Evolutionary conservation across 2,797 vertebrate species (phyloP).

Genomic region (Orestias chungarensis): DNA sequence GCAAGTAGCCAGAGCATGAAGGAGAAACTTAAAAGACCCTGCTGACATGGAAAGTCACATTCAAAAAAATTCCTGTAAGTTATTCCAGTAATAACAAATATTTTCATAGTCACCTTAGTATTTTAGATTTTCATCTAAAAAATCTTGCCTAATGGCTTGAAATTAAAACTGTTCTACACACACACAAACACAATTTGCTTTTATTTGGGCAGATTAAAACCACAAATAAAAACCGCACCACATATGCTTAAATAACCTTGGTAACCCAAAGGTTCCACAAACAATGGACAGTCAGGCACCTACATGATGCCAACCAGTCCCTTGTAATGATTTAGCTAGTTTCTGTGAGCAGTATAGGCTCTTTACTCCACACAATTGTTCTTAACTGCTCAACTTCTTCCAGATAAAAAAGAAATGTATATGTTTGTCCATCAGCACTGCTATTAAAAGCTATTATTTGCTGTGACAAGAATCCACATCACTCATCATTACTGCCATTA

Average conservation of each 20-base stretch:
- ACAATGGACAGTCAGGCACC: conserved; percentile 9
- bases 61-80: not conserved
- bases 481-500: conserved; percentile 72
- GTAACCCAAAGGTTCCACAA: conserved; percentile 31
- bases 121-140: not conserved
- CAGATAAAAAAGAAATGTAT: conserved; percentile 63
- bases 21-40: conserved; percentile 6
- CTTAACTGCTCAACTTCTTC: conserved; percentile 66
- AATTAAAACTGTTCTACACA: not conserved
- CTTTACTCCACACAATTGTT: conserved; percentile 60
- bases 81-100: not conserved
- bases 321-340: conserved; percentile 44
- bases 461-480: conserved; percentile 64
- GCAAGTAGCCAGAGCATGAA: conserved; percentile 13
- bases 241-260: conserved; percentile 34
- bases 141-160: not conserved
- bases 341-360: conserved; percentile 25
- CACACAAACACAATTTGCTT: not conserved
- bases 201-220: conserved; percentile 6
- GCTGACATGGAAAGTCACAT: conserved; percentile 19
- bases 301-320: conserved; percentile 26
- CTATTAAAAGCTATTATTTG: conserved; percentile 79
- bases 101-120: not conserved
- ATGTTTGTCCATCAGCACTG: conserved; percentile 76
- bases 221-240: conserved; percentile 9